Conservation (phyloP, 1,140 invertebrate genomes). For the Pseudomyrmex dendroicus region DNA sequence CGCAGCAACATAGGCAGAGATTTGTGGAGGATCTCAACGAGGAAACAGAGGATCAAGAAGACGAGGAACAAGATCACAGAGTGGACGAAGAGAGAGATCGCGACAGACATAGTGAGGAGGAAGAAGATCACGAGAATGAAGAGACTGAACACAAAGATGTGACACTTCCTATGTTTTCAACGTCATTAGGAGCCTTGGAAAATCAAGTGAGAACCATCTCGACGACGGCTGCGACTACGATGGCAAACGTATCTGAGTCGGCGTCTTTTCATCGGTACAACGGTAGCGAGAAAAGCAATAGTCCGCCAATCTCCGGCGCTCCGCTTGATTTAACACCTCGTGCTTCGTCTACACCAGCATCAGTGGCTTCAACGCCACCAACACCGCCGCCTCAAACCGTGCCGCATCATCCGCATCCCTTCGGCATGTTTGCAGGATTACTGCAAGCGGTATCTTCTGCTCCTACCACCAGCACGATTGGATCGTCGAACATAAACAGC, state of each 20-base stretch:
- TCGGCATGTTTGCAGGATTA: constrained; percentile 85
- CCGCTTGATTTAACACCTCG: constrained; percentile 83
- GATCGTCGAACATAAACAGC: constrained; percentile 73
- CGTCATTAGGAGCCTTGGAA: constrained; percentile 91
- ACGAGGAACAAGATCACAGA: constrained; percentile 81
- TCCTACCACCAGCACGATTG: constrained; percentile 75
- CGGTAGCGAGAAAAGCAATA: constrained; percentile 86
- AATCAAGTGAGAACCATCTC: constrained; percentile 90
- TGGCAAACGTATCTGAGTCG: constrained; percentile 86
- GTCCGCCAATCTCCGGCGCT: constrained; percentile 80
- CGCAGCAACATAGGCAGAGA: constrained; percentile 73
- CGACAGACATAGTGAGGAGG: constrained; percentile 81
- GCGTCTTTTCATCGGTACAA: constrained; percentile 83
- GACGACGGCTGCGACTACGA: constrained; percentile 84
- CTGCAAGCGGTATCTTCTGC: constrained; percentile 83
- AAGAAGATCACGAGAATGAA: constrained; percentile 87
- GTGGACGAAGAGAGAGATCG: constrained; percentile 81
- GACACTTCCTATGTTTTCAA: constrained; percentile 87
- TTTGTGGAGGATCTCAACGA: constrained; percentile 81
- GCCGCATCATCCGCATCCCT: constrained; percentile 79
- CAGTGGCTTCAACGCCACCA: constrained; percentile 80
- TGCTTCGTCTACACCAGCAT: constrained; percentile 82
- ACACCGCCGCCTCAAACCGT: constrained; percentile 77
- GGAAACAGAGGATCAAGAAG: constrained; percentile 81
- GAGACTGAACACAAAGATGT: constrained; percentile 87